A percentile compares a stretch with the other conserved stretches of the same genome.
phyloP scores from a whole-genome alignment of 2,888 invertebrate species.

The Sesia apiformis region DNA sequence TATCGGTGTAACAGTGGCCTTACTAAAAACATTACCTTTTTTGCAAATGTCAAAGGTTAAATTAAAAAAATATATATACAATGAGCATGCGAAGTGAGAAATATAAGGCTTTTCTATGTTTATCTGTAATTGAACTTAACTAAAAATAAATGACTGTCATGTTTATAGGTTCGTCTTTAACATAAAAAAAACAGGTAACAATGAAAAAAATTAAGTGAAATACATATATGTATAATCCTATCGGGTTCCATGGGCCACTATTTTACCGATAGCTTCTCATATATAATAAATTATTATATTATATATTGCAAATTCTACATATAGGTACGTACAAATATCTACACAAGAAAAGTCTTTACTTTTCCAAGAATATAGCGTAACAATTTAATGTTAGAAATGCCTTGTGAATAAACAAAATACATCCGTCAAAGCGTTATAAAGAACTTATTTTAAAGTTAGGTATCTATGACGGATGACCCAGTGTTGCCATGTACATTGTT shows the following conservation, averaged over 20 bases:
- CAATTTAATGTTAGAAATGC: neutral
- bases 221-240: too few species aligned
- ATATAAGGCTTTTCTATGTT: too few species aligned
- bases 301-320: neutral
- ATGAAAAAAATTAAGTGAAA: too few species aligned
- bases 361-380: too few species aligned
- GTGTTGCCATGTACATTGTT: conserved; percentile 10
- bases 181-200: too few species aligned
- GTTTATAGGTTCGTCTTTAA: too few species aligned
- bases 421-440: neutral
- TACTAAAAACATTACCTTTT: neutral
- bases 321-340: neutral
- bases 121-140: too few species aligned
- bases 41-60: neutral
- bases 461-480: neutral
- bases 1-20: neutral
- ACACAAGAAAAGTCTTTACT: too few species aligned
- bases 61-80: too few species aligned
- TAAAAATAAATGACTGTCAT: too few species aligned
- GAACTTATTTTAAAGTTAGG: neutral
- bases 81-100: too few species aligned
- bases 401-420: neutral
- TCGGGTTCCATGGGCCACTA: neutral
- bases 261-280: neutral
- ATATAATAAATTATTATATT: neutral